Evolutionary conservation across 2,888 invertebrate species (phyloP).

Genomic region (Amphipyra tragopoginis): DNA sequence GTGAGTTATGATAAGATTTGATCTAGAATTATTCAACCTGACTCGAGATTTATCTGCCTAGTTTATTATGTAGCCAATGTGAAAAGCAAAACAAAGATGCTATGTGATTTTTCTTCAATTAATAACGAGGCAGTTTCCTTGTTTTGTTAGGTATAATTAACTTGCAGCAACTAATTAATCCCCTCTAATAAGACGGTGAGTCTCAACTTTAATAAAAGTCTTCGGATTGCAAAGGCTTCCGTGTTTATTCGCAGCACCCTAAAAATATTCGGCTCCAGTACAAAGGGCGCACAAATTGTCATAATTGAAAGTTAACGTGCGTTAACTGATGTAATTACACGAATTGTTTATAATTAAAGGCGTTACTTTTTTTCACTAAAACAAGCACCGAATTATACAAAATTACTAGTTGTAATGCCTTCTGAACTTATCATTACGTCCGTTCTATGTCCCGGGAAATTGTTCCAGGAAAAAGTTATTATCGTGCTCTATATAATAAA

Average conservation of each 20-base stretch:
- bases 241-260: slow-evolving; percentile 40
- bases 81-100: slow-evolving; percentile 3
- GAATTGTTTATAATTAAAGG: slow-evolving; percentile 77
- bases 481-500: slow-evolving; percentile 20
- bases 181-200: slow-evolving; percentile 23
- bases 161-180: slow-evolving; percentile 43
- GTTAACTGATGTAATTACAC: slow-evolving; percentile 73
- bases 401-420: slow-evolving; percentile 75
- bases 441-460: slow-evolving; percentile 54
- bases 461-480: slow-evolving; percentile 52
- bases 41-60: slow-evolving; percentile 4
- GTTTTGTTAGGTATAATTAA: slow-evolving; percentile 41
- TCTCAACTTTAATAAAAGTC: slow-evolving; percentile 43
- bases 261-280: slow-evolving; percentile 57
- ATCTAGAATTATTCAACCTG: slow-evolving; percentile 17
- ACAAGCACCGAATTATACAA: slow-evolving; percentile 75
- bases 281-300: slow-evolving; percentile 67
- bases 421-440: slow-evolving; percentile 66
- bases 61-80: not conserved
- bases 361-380: slow-evolving; percentile 72
- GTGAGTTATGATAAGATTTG: slow-evolving; percentile 1
- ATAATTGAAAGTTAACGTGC: slow-evolving; percentile 76
- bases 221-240: slow-evolving; percentile 52
- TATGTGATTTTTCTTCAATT: slow-evolving; percentile 27
- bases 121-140: slow-evolving; percentile 29